phyloP scores from a whole-genome alignment of 2,113 vertebrate species.

The Rhinolophus ferrumequinum region DNA sequence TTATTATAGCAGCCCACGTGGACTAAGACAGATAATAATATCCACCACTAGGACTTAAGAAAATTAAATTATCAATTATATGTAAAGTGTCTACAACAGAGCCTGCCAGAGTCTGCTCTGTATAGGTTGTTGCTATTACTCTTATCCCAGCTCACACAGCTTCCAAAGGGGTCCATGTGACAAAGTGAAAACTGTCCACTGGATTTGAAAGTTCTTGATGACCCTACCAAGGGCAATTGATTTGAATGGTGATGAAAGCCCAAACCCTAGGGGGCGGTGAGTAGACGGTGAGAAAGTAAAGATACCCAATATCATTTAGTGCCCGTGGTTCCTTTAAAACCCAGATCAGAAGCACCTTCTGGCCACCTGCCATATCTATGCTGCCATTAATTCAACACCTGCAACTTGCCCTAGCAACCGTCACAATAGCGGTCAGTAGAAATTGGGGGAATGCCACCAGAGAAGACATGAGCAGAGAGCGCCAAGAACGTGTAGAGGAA shows the following conservation, averaged over 20 bases:
- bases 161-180: neutral
- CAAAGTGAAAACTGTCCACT: neutral
- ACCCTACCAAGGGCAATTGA: neutral
- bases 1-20: neutral
- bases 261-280: neutral
- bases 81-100: neutral
- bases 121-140: neutral
- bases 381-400: too few relatives aligned
- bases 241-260: neutral
- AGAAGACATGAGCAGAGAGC: neutral
- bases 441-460: neutral
- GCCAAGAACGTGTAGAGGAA: too few relatives aligned
- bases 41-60: neutral
- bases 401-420: too few relatives aligned
- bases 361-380: neutral
- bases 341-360: neutral
- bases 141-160: neutral
- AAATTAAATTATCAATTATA: neutral
- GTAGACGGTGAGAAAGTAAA: rapidly evolving
- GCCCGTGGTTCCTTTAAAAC: neutral
- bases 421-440: rapidly evolving
- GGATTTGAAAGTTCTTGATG: neutral
- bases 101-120: rapidly evolving
- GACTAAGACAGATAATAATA: neutral
- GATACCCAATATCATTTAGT: neutral